Evolutionary conservation across 2,797 vertebrate genomes (phyloP).

Genomic region (Melanogrammus aeglefinus): DNA sequence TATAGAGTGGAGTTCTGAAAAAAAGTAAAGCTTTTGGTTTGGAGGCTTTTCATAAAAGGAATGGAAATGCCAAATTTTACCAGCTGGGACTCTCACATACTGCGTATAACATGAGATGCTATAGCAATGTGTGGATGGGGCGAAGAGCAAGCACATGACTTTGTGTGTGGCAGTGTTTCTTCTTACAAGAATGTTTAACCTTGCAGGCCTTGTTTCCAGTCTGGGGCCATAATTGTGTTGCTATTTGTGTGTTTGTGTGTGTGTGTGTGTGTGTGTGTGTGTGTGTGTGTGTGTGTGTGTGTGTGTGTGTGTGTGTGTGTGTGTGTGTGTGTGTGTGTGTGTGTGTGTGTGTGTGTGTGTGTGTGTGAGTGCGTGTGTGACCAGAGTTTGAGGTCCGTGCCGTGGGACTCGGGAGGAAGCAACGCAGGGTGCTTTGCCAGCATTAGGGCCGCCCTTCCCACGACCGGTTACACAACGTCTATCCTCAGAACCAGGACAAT

Average conservation of each 20-base stretch:
- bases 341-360: slow-evolving; percentile 24
- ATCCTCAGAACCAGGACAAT: neutral
- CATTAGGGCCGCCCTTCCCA: neutral
- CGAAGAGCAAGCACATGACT: neutral
- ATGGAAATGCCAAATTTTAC: slow-evolving; percentile 65
- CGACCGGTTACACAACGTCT: neutral
- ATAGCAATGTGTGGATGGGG: slow-evolving; percentile 8
- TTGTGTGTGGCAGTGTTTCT: slow-evolving; percentile 22
- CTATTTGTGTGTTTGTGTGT: slow-evolving; percentile 24
- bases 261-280: slow-evolving; percentile 17
- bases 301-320: no score
- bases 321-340: slow-evolving; percentile 26
- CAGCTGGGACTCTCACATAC: slow-evolving; percentile 53
- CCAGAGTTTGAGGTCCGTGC: neutral
- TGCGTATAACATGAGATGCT: slow-evolving; percentile 25
- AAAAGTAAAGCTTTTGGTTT: slow-evolving; percentile 54
- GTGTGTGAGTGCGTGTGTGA: slow-evolving; percentile 27
- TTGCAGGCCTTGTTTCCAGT: neutral
- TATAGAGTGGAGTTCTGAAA: slow-evolving; percentile 70
- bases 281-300: slow-evolving; percentile 18
- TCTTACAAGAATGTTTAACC: neutral
- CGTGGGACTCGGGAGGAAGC: no score
- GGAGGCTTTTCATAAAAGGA: slow-evolving; percentile 58
- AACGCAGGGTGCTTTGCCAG: no score
- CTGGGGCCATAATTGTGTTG: neutral